Evolutionary conservation across 2,797 vertebrate species (phyloP).

Genomic region (Oreonectes daqikongensis): DNA sequence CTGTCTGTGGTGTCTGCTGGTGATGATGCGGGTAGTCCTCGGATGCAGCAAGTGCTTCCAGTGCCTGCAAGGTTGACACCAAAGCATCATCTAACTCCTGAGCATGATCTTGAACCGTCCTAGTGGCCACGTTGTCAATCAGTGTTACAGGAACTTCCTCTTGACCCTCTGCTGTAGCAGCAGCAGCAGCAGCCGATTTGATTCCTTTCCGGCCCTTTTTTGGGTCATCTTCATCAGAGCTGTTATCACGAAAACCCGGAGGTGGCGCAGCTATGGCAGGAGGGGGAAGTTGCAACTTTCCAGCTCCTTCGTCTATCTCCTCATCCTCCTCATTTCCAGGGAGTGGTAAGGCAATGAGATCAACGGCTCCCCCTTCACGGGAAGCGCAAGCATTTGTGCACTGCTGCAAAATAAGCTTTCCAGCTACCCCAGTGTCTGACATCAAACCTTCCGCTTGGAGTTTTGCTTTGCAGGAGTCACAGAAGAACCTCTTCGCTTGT

Average conservation of each 20-base stretch:
- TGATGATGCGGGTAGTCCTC: conserved; percentile 93
- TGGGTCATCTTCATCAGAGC: conserved; percentile 94
- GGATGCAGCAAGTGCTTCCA: conserved; percentile 96
- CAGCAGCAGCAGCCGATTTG: conserved; percentile 33
- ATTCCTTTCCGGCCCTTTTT: conserved; percentile 81
- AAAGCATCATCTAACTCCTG: conserved; percentile 97
- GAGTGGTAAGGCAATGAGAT: conserved; percentile 92
- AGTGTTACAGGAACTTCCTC: conserved; percentile 94
- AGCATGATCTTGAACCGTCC: conserved; percentile 94
- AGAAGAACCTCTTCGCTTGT: conserved; percentile 82
- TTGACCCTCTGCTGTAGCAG: conserved; percentile 69
- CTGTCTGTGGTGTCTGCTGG: conserved; percentile 90
- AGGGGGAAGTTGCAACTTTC: conserved; percentile 81
- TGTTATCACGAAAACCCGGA: conserved; percentile 97
- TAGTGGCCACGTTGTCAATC: conserved; percentile 90
- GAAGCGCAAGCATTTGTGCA: conserved; percentile 79
- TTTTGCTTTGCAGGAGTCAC: conserved; percentile 93
- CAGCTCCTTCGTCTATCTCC: conserved; percentile 69
- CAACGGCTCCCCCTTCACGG: conserved; percentile 86
- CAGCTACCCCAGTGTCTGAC: conserved; percentile 63
- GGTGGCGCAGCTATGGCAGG: conserved; percentile 93
- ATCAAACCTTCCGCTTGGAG: conserved; percentile 76
- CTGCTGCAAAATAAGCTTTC: conserved; percentile 62
- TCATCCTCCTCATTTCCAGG: conserved; percentile 92
- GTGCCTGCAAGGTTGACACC: conserved; percentile 95